Conservation (phyloP, 2,113 vertebrate species). For the Pan troglodytes region NHGRI_mPanTro3-v2.1_pri NC_072409.2:101590501-101591000, state of each 20-base stretch:
- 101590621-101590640: background rate
- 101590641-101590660: background rate
- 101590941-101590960: background rate
- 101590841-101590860: background rate
- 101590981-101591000: background rate
- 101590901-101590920: background rate
- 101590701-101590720: background rate
- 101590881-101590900: background rate
- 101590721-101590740: no score
- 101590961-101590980: conserved; percentile 16
- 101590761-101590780: background rate
- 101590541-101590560: background rate
- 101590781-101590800: background rate
- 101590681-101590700: background rate
- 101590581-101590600: background rate
- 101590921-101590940: background rate
- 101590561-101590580: background rate
- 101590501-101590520: background rate
- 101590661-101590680: background rate
- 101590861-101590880: no score
- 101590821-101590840: background rate
- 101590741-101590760: background rate
- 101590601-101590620: background rate
- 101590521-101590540: background rate
- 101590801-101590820: background rate